Evolutionary conservation across 1,140 invertebrate genomes (phyloP), one percentile per base, ranked within the genome.

Genomic region (Philotrypesis tridentata): DNA sequence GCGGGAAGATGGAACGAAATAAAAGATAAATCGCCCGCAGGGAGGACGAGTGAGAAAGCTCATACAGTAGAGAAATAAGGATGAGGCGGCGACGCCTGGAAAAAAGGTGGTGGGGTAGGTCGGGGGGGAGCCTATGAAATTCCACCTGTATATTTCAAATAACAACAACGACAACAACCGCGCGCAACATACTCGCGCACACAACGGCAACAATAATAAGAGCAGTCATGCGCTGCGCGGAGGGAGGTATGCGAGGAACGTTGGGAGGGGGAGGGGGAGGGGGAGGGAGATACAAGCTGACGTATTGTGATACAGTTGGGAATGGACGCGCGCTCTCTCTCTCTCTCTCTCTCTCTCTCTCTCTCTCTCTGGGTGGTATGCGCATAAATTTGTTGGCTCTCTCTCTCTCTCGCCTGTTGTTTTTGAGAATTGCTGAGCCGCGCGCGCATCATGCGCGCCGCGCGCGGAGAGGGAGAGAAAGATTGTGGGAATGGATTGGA

Each of bases 11-110:
- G 79, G 72, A 75, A 75, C 61, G 79, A 70, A 81, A 81, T 81
- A 81, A 75, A 81, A 81, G 79, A 81, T 81, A 81, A 81, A 81
- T 81, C 73, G 72, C 72, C 48, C 72, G 5, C 23, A n/a, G 65
- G 27, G 55, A 61, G 48, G 37, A 23, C 23, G 43, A 37, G 40
- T 25, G 14, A 4, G 23, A 63, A 25, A n/a, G n/a, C 23, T 3
- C 23, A 9, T 14, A 73, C 74, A 72, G 67, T 74, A 80, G 55
- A 60, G n/a, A 67, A 37, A 68, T 74, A 31, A 61, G 67, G 67
- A 40, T 60, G 63, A 17, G 29, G 25, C 65, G 2, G 31, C 14
- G 9, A 9, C 33, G 33, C 4, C n/a, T n/a, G n/a, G 63, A 23
- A 65, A 9, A 55, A 78, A 31, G 40, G n/a, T n/a, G n/a, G n/a